Conservation (phyloP, 2,113 vertebrate genomes). For the Silurus glanis region DNA sequence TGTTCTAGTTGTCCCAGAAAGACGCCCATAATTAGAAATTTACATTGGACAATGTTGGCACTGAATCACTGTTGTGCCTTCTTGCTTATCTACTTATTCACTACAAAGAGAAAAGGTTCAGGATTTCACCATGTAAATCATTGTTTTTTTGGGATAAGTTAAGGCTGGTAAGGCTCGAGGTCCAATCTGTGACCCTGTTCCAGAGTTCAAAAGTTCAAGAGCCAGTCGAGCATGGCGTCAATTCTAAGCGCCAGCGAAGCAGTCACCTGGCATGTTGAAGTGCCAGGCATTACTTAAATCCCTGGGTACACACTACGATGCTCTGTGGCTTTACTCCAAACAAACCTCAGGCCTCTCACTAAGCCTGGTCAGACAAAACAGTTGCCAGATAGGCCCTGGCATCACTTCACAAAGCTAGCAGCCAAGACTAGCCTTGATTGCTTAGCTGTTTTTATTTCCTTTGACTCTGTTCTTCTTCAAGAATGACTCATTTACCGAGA, state of each 20-base stretch:
- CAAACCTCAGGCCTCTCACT: constrained; percentile 41
- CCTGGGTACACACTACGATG: constrained; percentile 18
- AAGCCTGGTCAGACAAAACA: constrained; percentile 48
- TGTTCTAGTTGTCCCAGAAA: neutral
- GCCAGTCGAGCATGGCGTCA: constrained; percentile 21
- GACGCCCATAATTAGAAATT: no score
- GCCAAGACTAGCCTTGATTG: constrained; percentile 1
- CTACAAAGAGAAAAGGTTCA: neutral
- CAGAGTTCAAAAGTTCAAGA: constrained; percentile 23
- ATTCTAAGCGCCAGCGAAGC: constrained; percentile 46
- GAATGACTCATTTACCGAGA: constrained; percentile 9
- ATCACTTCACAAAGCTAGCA: constrained; percentile 46
- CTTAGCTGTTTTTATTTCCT: constrained; percentile 2
- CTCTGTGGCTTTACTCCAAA: constrained; percentile 41
- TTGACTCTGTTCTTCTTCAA: constrained; percentile 4
- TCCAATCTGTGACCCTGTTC: neutral
- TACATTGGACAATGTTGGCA: neutral
- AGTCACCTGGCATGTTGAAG: constrained; percentile 27
- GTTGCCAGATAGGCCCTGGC: constrained; percentile 46
- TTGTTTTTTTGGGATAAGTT: neutral
- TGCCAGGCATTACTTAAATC: constrained; percentile 28
- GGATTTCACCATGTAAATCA: neutral
- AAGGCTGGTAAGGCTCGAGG: neutral
- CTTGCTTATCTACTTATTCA: neutral
- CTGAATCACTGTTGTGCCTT: neutral